These are phyloP conservation scores for Saimiri boliviensis DNA, from an alignment of 2,113 vertebrate genomes.

Conservation along the genomic window DNA sequence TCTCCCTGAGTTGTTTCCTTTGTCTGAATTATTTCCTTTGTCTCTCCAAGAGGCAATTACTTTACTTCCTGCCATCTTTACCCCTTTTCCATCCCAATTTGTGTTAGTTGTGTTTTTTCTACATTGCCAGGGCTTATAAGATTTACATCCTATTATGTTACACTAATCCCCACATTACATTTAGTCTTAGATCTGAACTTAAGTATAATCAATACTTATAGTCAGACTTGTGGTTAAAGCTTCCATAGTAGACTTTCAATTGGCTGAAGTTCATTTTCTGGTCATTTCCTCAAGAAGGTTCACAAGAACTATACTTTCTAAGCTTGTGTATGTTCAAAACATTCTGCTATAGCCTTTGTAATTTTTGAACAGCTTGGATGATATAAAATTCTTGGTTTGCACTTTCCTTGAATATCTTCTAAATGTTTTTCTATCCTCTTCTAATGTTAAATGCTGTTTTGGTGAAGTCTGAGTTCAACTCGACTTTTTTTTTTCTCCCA, in stretches of 20 bases:
- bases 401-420: conserved; percentile 65
- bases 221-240: not conserved
- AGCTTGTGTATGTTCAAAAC: conserved; percentile 28
- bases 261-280: conserved; percentile 38
- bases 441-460: conserved; percentile 31
- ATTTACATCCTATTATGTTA: not conserved
- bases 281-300: not conserved
- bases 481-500: not conserved
- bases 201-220: not conserved
- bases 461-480: conserved; percentile 38
- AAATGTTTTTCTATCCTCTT: conserved; percentile 47
- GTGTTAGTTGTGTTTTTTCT: not conserved
- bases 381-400: conserved; percentile 59
- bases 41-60: not conserved
- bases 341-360: conserved; percentile 49
- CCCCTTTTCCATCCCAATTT: not conserved
- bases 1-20: not conserved
- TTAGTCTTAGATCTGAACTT: not conserved
- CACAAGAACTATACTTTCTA: not conserved
- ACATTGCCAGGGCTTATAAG: not conserved
- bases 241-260: not conserved
- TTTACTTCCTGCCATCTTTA: not conserved
- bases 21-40: not conserved
- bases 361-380: conserved; percentile 57
- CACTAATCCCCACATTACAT: not conserved